phyloP scores from a whole-genome alignment of 2,113 vertebrate genomes.

The Leptocoma aspasia region DNA sequence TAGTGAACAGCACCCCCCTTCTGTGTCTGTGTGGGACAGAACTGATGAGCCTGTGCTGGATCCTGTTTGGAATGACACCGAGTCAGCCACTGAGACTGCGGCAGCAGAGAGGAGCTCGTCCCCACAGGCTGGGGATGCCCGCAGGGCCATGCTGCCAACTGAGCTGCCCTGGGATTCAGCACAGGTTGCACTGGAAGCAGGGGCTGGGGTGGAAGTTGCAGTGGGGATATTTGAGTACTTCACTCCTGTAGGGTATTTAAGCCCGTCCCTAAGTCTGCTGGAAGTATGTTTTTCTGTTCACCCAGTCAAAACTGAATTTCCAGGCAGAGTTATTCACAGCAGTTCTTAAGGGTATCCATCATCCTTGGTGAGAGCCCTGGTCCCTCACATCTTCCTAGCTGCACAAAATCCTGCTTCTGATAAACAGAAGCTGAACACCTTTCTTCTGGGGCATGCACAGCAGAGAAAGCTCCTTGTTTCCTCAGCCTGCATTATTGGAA shows the following conservation, averaged over 20 bases:
- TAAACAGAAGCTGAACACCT: neutral
- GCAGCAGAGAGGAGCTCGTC: constrained; percentile 11
- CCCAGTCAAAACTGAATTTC: neutral
- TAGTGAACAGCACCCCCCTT: neutral
- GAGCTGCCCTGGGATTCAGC: constrained; percentile 69
- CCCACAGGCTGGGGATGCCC: constrained; percentile 27
- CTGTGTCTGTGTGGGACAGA: neutral
- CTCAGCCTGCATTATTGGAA: constrained; percentile 12
- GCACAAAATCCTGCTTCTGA: neutral
- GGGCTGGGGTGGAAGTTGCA: neutral
- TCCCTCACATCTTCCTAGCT: neutral
- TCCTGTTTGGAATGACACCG: neutral
- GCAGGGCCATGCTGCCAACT: constrained; percentile 15
- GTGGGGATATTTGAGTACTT: neutral
- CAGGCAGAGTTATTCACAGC: neutral
- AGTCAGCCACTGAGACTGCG: constrained; percentile 15
- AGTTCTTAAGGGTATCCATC: neutral
- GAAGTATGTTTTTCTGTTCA: neutral
- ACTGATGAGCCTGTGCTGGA: neutral
- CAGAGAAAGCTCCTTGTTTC: constrained; percentile 14
- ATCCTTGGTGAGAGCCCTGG: neutral
- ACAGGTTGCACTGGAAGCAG: constrained; percentile 64
- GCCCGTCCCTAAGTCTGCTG: rapidly evolving
- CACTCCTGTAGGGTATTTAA: neutral
- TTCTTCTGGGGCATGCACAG: neutral